A percentile compares a stretch with the other conserved stretches of the same genome.
These are phyloP conservation scores for Philereme vetulata DNA, from an alignment of 2,888 invertebrate genomes.

Conservation along the genomic window DNA sequence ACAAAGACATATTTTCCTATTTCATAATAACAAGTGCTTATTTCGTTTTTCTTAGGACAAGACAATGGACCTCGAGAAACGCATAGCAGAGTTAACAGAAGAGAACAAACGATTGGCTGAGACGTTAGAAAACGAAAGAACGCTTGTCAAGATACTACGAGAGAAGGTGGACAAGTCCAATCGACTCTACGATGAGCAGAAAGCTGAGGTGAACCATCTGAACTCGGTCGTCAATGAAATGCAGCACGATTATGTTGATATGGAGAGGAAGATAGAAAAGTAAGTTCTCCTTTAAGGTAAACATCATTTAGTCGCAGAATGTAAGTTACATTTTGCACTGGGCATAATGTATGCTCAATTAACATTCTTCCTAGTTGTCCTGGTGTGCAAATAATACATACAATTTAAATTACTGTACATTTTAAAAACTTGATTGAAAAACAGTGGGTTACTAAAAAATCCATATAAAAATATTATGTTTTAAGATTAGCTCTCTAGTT, in stretches of 20 bases:
- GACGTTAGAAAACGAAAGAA: conserved; percentile 81
- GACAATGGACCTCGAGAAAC: conserved; percentile 69
- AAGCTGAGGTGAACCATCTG: conserved; percentile 72
- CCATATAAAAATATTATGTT: too few species aligned
- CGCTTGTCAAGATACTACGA: conserved; percentile 74
- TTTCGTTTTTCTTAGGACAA: conserved; percentile 59
- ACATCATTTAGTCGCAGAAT: too few species aligned
- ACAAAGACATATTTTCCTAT: background rate
- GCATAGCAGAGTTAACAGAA: conserved; percentile 74
- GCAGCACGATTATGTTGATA: conserved; percentile 70
- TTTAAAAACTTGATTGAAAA: too few species aligned
- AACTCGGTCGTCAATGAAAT: conserved; percentile 70
- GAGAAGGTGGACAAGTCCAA: conserved; percentile 80
- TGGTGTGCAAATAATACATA: too few species aligned
- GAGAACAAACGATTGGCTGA: conserved; percentile 76
- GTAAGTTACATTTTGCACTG: too few species aligned
- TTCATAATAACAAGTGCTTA: background rate
- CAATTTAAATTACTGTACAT: too few species aligned
- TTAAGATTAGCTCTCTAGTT: too few species aligned
- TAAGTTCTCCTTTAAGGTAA: conserved; percentile 42
- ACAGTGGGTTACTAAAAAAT: too few species aligned
- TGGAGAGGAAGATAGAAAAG: conserved; percentile 75
- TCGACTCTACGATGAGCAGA: conserved; percentile 77
- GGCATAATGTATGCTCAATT: too few species aligned
- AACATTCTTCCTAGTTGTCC: too few species aligned